Conservation (phyloP, 2,888 invertebrate species). For the Andricus quercusramuli region DNA sequence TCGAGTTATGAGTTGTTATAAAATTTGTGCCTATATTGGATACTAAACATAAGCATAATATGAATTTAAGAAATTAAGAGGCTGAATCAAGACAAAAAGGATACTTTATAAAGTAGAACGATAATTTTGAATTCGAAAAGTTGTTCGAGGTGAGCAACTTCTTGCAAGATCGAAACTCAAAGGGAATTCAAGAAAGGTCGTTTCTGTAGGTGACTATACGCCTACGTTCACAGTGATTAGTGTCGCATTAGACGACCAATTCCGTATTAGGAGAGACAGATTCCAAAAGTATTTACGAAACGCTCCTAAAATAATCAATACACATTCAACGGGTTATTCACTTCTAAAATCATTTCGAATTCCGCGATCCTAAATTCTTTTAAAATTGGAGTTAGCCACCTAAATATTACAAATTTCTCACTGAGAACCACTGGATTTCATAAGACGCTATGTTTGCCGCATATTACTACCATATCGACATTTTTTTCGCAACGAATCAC, state of each 20-base stretch:
- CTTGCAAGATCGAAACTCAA: background rate
- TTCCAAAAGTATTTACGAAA: background rate
- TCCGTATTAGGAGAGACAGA: slow-evolving; percentile 7
- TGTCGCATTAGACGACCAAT: slow-evolving; percentile 25
- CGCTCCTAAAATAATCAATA: background rate
- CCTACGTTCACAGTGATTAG: slow-evolving; percentile 26
- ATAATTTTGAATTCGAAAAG: slow-evolving; percentile 11
- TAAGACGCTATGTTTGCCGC: too few relatives aligned
- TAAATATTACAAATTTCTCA: too few relatives aligned
- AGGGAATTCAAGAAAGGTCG: slow-evolving; percentile 9
- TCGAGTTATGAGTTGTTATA: background rate
- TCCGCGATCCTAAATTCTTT: too few relatives aligned
- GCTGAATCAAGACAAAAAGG: background rate
- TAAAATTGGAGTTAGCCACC: too few relatives aligned
- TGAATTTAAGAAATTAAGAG: background rate
- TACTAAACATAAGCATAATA: background rate
- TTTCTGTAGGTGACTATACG: slow-evolving; percentile 4
- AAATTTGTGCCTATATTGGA: too few relatives aligned
- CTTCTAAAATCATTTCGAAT: too few relatives aligned
- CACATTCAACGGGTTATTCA: too few relatives aligned
- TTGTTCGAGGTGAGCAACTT: slow-evolving; percentile 21
- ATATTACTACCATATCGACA: too few relatives aligned
- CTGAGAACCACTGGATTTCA: too few relatives aligned
- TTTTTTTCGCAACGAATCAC: too few relatives aligned
- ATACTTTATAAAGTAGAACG: background rate